A percentile compares a stretch with the other conserved stretches of the same genome.
phyloP scores from a whole-genome alignment of 1,140 invertebrate species.

The Anoplophora glabripennis region DNA sequence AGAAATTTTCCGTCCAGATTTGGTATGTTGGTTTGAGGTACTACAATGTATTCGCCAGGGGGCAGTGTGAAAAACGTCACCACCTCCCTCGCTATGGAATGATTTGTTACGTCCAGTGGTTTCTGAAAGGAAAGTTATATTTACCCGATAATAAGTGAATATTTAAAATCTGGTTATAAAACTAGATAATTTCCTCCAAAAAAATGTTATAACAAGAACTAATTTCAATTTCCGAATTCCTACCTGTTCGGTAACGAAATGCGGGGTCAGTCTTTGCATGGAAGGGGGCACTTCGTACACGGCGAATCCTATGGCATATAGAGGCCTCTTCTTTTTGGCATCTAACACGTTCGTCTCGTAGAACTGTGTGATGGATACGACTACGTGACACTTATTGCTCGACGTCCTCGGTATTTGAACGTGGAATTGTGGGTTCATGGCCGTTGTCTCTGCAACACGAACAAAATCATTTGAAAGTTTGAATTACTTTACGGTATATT shows the following conservation, averaged over 20 bases:
- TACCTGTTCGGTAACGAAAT: constrained; percentile 63
- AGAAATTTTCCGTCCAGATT: constrained; percentile 71
- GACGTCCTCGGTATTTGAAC: constrained; percentile 64
- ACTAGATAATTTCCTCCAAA: too few relatives aligned
- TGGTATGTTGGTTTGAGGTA: constrained; percentile 69
- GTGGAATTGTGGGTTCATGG: constrained; percentile 72
- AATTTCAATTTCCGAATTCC: too few relatives aligned
- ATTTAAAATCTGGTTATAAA: too few relatives aligned
- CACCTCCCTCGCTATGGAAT: constrained; percentile 67
- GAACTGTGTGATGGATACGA: constrained; percentile 70
- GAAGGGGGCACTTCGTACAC: constrained; percentile 68
- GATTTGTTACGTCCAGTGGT: constrained; percentile 67
- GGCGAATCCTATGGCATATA: constrained; percentile 65
- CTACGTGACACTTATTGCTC: constrained; percentile 66
- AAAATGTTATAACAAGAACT: too few relatives aligned
- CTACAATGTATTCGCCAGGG: constrained; percentile 74
- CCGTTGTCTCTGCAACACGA: constrained; percentile 58
- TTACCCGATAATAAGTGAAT: too few relatives aligned
- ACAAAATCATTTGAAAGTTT: not conserved
- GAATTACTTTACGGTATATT: not conserved
- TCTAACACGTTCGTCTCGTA: constrained; percentile 56
- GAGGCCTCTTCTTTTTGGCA: constrained; percentile 50
- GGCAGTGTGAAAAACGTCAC: constrained; percentile 72
- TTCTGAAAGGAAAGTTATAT: constrained; percentile 52
- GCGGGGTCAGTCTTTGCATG: constrained; percentile 58